Evolutionary conservation across 2,113 vertebrate genomes (phyloP), one percentile per base, ranked within the genome.

Genomic region (Aix galericulata): DNA sequence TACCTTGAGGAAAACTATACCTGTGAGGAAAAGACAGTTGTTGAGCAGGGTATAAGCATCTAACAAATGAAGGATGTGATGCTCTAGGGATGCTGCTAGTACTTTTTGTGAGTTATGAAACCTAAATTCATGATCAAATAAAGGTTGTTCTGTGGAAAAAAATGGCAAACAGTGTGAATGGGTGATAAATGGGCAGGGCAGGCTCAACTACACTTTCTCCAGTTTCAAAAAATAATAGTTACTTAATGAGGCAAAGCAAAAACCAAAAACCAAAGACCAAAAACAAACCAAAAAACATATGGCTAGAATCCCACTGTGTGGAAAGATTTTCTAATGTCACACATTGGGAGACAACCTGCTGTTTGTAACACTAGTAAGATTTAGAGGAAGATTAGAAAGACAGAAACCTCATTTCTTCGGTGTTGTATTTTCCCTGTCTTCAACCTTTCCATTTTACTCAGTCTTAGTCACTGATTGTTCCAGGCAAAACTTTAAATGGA

Each of bases 261-360:
- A 16, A 56, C n/a, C 22, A 21, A 62, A 38, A 59, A 34, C 66
- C 68, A 46, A 82, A 17, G 50, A 21, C 63, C 75, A 50, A 82
- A 17, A 32, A 50, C 77, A 59, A 56, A 42, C 53, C 63, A 58
- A 85, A 23, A 64, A 38, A 48, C 17, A 34, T 64, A 62, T 82
- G 68, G 64, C 91, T 89, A 52, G 62, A 89, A 66, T 84, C 50
- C 79, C 48, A 86, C 73, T 83, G 62, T 72, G 88, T 88, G 93
- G 94, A 96, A 97, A 97, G 17, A 94, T 87, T 97, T 95, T 90
- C 87, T 95, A 83, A 91, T 91, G 89, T 93, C 89, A 92, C 78
- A 81, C 59, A 88, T 25, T 96, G 88, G 93, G 77, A 91, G 86
- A 90, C 62, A 97, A 97, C 66, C 83, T 97, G 87, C 84, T 96